These are phyloP conservation scores for Plutomurus gul DNA, from an alignment of 1,140 invertebrate genomes.

Conservation along the genomic window DNA sequence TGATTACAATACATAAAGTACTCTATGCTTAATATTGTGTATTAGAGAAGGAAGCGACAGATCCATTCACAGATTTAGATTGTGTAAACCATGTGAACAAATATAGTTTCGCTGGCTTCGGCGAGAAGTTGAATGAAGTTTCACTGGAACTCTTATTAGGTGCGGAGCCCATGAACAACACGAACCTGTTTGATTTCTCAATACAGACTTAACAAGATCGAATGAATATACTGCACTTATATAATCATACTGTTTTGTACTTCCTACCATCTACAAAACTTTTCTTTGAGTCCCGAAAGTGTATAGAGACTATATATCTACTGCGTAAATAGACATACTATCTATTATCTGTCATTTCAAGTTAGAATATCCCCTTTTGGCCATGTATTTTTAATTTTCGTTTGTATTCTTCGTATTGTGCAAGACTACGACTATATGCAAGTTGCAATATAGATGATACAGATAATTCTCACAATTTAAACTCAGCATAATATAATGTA, in stretches of 20 bases:
- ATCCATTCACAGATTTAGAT: slow-evolving; percentile 13
- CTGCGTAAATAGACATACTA: not conserved
- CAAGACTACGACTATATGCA: too few species aligned
- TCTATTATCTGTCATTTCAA: slow-evolving; percentile 10
- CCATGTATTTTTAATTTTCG: not conserved
- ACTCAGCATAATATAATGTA: too few species aligned
- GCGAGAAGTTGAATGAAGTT: too few species aligned
- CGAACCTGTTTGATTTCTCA: slow-evolving; percentile 28
- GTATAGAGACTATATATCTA: not conserved
- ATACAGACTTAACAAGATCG: not conserved
- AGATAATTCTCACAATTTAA: too few species aligned
- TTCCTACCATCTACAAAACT: not conserved
- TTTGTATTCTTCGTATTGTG: not conserved
- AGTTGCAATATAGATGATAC: too few species aligned
- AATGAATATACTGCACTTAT: not conserved
- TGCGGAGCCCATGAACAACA: too few species aligned
- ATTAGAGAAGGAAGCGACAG: not conserved
- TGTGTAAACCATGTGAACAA: not conserved
- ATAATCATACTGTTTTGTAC: not conserved
- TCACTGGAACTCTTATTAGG: not conserved
- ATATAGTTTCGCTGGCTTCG: not conserved
- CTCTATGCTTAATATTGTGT: not conserved
- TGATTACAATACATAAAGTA: not conserved
- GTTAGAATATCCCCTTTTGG: not conserved
- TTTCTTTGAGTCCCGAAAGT: too few species aligned